Evolutionary conservation across 2,888 invertebrate species (phyloP).

Genomic region (Erebia palarica): DNA sequence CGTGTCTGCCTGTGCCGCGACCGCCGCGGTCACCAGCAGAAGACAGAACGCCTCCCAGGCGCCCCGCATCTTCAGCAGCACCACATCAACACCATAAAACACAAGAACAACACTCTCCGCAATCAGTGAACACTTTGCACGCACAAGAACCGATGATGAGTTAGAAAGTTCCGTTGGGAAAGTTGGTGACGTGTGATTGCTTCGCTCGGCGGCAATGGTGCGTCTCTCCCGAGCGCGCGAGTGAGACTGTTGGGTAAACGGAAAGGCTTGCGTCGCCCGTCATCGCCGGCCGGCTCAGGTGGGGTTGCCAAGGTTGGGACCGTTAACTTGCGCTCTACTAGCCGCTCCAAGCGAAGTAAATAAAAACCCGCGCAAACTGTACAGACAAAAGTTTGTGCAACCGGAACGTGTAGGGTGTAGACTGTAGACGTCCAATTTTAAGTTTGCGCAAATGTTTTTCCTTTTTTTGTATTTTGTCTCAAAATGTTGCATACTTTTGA

Average conservation of each 20-base stretch:
- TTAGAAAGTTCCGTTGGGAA: constrained; percentile 69
- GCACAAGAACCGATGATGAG: constrained; percentile 12
- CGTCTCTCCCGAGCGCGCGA: constrained; percentile 50
- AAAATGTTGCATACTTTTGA: too few species aligned
- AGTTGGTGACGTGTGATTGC: constrained; percentile 69
- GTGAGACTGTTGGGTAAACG: constrained; percentile 56
- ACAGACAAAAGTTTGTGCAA: too few species aligned
- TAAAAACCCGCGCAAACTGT: too few species aligned
- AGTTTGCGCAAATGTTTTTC: too few species aligned
- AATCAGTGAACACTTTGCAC: constrained; percentile 41
- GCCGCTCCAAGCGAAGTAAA: too few species aligned
- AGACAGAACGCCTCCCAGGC: constrained; percentile 77
- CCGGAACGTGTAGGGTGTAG: too few species aligned
- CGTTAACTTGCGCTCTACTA: not conserved
- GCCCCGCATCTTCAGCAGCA: constrained; percentile 74
- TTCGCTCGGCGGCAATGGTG: constrained; percentile 45
- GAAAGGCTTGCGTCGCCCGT: constrained; percentile 3
- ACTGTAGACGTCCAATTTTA: too few species aligned
- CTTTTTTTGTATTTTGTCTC: too few species aligned
- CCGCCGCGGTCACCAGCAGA: constrained; percentile 57
- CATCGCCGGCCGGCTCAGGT: constrained; percentile 49
- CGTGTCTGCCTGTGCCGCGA: constrained; percentile 69
- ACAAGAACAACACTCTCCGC: constrained; percentile 51
- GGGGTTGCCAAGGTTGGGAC: constrained; percentile 52
- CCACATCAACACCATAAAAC: constrained; percentile 73